Evolutionary conservation across 2,113 vertebrate genomes (phyloP).

Genomic region (Terrapene triunguis): DNA sequence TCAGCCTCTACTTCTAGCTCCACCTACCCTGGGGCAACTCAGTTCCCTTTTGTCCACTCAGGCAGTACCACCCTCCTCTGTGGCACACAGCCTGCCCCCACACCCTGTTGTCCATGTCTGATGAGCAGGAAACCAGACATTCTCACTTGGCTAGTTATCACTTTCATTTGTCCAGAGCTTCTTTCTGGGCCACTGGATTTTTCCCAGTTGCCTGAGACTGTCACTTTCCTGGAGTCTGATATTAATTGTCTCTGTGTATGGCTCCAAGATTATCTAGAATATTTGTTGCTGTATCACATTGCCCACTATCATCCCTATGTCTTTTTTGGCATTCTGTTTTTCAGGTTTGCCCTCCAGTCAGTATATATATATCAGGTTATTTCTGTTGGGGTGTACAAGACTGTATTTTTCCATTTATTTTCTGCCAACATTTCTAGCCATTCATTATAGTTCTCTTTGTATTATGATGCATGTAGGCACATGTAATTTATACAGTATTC

Average conservation of each 20-base stretch:
- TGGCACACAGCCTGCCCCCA: no score
- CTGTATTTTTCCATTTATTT: not conserved
- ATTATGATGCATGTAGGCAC: not conserved
- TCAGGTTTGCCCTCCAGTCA: no score
- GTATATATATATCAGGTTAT: no score
- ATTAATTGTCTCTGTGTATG: not conserved
- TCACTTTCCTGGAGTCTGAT: no score
- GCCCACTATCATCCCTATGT: no score
- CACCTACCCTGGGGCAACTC: no score
- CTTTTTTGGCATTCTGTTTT: no score
- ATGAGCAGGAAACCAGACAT: not conserved
- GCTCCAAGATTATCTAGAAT: not conserved
- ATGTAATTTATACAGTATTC: slow-evolving; percentile 7
- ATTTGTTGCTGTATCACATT: not conserved
- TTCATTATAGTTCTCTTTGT: not conserved
- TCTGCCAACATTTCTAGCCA: not conserved
- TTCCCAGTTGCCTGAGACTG: no score
- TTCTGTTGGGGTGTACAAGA: not conserved
- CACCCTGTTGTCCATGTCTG: not conserved
- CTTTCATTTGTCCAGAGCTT: not conserved
- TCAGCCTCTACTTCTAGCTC: no score
- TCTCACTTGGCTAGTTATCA: not conserved
- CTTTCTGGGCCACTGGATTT: not conserved
- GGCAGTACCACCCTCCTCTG: no score
- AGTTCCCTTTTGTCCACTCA: no score